phyloP scores from a whole-genome alignment of 1,140 invertebrate genomes.

The Caerostris extrusa region DNA sequence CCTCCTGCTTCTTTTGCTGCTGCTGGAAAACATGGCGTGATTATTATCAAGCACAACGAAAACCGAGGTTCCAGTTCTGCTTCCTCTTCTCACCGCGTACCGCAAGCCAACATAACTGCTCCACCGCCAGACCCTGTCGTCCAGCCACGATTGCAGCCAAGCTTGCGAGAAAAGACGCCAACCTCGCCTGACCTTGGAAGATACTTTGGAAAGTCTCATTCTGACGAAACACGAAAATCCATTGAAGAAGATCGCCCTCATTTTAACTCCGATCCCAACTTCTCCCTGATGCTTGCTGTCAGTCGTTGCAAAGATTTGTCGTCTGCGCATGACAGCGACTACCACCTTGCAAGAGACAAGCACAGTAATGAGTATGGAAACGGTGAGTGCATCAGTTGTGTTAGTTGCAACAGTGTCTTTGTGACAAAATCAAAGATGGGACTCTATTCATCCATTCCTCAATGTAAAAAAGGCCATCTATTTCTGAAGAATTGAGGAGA shows the following conservation, averaged over 20 bases:
- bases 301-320: conserved; percentile 29
- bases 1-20: conserved; percentile 46
- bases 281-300: not conserved
- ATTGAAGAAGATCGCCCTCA: not conserved
- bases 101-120: too few relatives aligned
- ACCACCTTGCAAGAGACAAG: not conserved
- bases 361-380: not conserved
- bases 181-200: not conserved
- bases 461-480: not conserved
- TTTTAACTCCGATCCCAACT: conserved; percentile 19
- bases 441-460: not conserved
- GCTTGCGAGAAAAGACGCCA: not conserved
- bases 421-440: not conserved
- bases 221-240: not conserved
- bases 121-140: not conserved
- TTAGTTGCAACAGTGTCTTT: conserved; percentile 26
- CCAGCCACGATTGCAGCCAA: not conserved
- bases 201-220: not conserved
- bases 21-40: conserved; percentile 44
- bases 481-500: not conserved
- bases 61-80: not conserved
- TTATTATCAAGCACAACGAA: not conserved
- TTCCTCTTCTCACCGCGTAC: too few relatives aligned
- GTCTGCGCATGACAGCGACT: not conserved
- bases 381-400: not conserved